Conservation (phyloP, 2,888 invertebrate genomes). For the Galerucella pusilla region DNA sequence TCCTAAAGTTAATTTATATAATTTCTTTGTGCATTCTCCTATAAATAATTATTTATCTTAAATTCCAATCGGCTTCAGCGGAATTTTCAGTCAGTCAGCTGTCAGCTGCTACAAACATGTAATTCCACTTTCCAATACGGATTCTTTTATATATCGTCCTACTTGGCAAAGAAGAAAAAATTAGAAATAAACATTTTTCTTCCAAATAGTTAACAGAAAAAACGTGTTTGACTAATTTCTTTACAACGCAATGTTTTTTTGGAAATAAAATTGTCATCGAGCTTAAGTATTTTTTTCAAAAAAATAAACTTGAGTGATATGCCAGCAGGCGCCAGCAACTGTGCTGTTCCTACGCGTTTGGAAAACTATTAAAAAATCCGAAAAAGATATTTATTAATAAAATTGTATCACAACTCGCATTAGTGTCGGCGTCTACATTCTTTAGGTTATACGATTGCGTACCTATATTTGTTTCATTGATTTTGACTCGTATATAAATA, state of each 20-base stretch:
- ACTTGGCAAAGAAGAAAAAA: not conserved
- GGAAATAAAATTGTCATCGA: not conserved
- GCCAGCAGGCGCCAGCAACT: not conserved
- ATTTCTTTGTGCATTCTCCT: not conserved
- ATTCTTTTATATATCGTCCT: not conserved
- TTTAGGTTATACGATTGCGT: not conserved
- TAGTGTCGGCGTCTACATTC: not conserved
- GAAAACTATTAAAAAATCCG: not conserved
- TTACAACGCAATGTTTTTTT: constrained; percentile 1
- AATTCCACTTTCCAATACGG: not conserved
- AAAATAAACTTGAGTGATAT: not conserved
- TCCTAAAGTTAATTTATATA: not conserved
- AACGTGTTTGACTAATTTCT: not conserved
- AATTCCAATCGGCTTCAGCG: not conserved
- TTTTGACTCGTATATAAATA: too few relatives aligned
- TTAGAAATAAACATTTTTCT: not conserved
- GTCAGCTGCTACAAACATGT: not conserved
- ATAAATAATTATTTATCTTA: not conserved
- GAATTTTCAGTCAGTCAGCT: too few relatives aligned
- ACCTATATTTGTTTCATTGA: not conserved
- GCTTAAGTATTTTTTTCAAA: not conserved
- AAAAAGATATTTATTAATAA: not conserved
- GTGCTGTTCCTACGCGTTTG: not conserved
- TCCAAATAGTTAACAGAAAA: not conserved
- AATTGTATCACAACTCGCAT: not conserved